These are phyloP conservation scores for Toxonevra muliebris DNA, from an alignment of 2,888 invertebrate species.

Conservation along the genomic window DNA sequence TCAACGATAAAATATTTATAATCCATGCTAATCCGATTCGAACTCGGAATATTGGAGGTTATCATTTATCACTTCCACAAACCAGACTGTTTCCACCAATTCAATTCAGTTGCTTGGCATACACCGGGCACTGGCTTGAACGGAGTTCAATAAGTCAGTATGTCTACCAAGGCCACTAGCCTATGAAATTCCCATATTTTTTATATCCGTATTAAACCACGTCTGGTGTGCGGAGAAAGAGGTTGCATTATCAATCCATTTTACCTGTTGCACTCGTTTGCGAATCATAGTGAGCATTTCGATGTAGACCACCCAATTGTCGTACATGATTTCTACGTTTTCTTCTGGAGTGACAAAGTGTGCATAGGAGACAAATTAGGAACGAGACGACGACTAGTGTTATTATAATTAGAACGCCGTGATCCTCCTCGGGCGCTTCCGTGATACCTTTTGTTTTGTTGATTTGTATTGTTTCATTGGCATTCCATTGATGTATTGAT, in stretches of 20 bases:
- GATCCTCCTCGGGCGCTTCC: conserved; percentile 66
- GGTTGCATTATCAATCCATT: conserved; percentile 6
- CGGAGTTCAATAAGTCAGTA: too few relatives aligned
- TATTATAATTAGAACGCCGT: conserved; percentile 66
- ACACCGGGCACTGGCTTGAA: too few relatives aligned
- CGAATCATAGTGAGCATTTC: conserved; percentile 65
- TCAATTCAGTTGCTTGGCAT: too few relatives aligned
- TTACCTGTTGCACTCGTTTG: conserved; percentile 66
- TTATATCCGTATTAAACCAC: too few relatives aligned
- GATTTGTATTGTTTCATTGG: background rate
- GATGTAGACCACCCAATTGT: conserved; percentile 65
- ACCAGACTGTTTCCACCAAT: too few relatives aligned
- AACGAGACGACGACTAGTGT: conserved; percentile 66
- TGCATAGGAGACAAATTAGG: conserved; percentile 68
- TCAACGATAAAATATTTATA: too few relatives aligned
- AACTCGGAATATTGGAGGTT: too few relatives aligned
- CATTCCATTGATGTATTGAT: background rate
- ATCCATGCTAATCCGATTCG: too few relatives aligned
- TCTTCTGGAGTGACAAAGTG: conserved; percentile 67
- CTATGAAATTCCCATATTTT: too few relatives aligned
- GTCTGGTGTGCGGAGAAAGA: too few relatives aligned
- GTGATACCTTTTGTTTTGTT: conserved; percentile 58
- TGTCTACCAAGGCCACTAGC: too few relatives aligned
- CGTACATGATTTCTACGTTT: conserved; percentile 64
- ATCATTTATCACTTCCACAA: too few relatives aligned